Conservation (phyloP, 2,888 invertebrate genomes). For the Carabus problematicus region DNA sequence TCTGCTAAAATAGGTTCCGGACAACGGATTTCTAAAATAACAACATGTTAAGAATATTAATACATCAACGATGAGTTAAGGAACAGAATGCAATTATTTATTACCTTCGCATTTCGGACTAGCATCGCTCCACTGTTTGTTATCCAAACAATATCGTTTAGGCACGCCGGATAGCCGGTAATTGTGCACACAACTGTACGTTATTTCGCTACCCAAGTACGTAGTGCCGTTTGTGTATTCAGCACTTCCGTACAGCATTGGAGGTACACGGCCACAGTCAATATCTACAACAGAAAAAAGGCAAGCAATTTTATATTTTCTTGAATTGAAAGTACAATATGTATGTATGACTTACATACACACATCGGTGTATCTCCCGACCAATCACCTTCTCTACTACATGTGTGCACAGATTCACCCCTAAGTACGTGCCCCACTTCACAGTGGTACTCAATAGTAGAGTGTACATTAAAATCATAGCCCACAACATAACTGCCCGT, state of each 20-base stretch:
- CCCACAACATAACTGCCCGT: slow-evolving; percentile 87
- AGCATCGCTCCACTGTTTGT: slow-evolving; percentile 82
- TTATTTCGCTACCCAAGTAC: slow-evolving; percentile 79
- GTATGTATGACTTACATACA: slow-evolving; percentile 70
- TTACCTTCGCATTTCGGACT: slow-evolving; percentile 87
- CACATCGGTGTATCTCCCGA: slow-evolving; percentile 81
- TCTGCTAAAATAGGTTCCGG: slow-evolving; percentile 82
- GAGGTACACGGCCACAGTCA: slow-evolving; percentile 85
- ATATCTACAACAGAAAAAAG: slow-evolving; percentile 68
- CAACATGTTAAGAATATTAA: slow-evolving; percentile 6
- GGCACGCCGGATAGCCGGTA: slow-evolving; percentile 80
- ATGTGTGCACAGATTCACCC: slow-evolving; percentile 74
- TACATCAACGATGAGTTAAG: not conserved
- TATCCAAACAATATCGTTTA: slow-evolving; percentile 75
- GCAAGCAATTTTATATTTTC: not conserved
- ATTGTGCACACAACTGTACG: slow-evolving; percentile 80
- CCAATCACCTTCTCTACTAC: slow-evolving; percentile 83
- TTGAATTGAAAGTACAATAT: too few relatives aligned
- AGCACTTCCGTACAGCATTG: slow-evolving; percentile 78
- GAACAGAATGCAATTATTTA: too few relatives aligned
- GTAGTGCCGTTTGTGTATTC: slow-evolving; percentile 81
- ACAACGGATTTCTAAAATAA: slow-evolving; percentile 80
- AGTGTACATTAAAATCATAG: slow-evolving; percentile 88
- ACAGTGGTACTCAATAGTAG: slow-evolving; percentile 86
- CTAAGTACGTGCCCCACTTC: slow-evolving; percentile 82